Base-by-base conservation (phyloP, 2,888 invertebrate species). In the Embidobia sp. region DNA sequence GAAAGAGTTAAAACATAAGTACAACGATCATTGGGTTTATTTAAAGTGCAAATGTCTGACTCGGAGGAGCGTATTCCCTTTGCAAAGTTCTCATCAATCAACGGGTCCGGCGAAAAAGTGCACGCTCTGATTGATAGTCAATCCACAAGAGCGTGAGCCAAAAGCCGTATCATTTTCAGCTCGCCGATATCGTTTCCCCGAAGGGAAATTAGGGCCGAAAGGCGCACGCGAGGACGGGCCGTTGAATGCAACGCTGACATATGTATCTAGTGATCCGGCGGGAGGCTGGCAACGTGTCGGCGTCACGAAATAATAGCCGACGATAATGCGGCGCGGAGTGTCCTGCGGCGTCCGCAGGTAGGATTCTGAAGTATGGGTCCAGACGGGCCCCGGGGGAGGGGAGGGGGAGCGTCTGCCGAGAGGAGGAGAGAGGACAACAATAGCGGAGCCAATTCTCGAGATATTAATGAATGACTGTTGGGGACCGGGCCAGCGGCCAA, bases 401-500 rank as follows among this genome's bases (percentile, higher is more conserved):
- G 46, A 22, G 37, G 8, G 31, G 42, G 16, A 27, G 15, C 5
- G 55, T 27, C 15, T 61, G 57, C 46, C 48, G 57, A 13, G 7
- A 19, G 42, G 37, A 13, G 46, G 49, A 33, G 37, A 27, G 57
- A 44, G 59, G 7, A 64, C 51, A 46, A 79, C 66, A 77, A 79
- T 67, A 57, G 74, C 57, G 33, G 40, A 55, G 76, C 57, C 79
- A 74, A 78, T 76, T 80, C 76, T 73, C 55, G 59, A 64, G 78
- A 76, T 78, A 79, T 79, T 78, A 79, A 79, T 79, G 75, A 79
- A 79, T 77, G 78, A 73, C 76, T 78, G 59, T 48, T 51, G 67
- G 76, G 49, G 69, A 46, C 48, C 49, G 40, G 51, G 40, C 57
- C 69, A 69, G 48, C 77, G 59, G 70, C 48, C 70, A 57, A 55